Percentiles rank a stretch among this genome's conserved stretches.
Conservation (phyloP, 1,140 invertebrate genomes). For the Drosophila oshimai region DNA sequence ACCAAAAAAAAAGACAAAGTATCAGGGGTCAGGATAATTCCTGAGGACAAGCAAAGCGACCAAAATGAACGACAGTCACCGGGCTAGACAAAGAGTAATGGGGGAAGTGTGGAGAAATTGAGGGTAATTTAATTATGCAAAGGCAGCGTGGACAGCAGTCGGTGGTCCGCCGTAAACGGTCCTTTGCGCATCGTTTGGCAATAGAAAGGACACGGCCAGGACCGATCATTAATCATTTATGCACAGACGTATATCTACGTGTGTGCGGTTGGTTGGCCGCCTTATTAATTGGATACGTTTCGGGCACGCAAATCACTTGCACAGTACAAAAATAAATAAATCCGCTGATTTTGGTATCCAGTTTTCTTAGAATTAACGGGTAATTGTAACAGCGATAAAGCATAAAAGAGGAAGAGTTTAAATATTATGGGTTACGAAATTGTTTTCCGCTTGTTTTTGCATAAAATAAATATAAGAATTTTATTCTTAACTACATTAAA, state of each 20-base stretch:
- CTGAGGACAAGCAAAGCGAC: constrained; percentile 19
- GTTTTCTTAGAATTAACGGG: no score
- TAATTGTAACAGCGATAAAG: no score
- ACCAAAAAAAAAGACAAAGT: background rate
- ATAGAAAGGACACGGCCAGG: constrained; percentile 7
- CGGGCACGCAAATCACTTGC: constrained; percentile 25
- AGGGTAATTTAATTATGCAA: constrained; percentile 54
- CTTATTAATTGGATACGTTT: constrained; percentile 57
- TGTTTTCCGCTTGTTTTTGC: no score
- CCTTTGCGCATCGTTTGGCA: constrained; percentile 27
- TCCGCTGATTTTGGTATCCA: no score
- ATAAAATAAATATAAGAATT: no score
- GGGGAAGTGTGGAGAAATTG: constrained; percentile 1
- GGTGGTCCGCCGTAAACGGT: constrained; percentile 18
- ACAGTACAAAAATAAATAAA: background rate
- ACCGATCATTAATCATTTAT: constrained; percentile 62
- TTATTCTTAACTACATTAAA: no score
- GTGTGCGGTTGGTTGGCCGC: constrained; percentile 2
- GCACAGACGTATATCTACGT: constrained; percentile 20
- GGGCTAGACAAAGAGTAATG: constrained; percentile 9
- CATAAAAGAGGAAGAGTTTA: no score
- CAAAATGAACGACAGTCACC: constrained; percentile 20
- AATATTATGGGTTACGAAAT: no score
- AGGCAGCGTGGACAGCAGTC: constrained; percentile 12
- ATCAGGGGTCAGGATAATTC: constrained; percentile 1